Percentiles rank a stretch among this genome's conserved stretches.
phyloP scores from a whole-genome alignment of 2,888 invertebrate species.

The Epistrophe grossulariae region DNA sequence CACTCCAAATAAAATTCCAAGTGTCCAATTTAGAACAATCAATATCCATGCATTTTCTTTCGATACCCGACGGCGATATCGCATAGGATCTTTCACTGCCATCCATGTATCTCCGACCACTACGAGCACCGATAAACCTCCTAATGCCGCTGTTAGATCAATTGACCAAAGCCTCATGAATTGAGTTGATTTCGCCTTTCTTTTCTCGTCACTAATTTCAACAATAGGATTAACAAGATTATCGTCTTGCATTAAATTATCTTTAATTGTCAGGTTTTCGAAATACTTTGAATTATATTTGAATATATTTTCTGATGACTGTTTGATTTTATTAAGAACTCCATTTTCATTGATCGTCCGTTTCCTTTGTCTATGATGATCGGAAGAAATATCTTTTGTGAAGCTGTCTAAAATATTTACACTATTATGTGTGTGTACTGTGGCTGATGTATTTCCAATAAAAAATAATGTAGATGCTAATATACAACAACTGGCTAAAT shows the following conservation, averaged over 20 bases:
- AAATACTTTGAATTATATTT: constrained; percentile 80
- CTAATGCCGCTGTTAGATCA: constrained; percentile 82
- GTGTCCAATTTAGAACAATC: constrained; percentile 83
- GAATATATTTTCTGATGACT: constrained; percentile 80
- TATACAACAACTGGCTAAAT: constrained; percentile 82
- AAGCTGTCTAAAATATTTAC: constrained; percentile 80
- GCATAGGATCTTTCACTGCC: constrained; percentile 86
- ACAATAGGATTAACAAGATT: constrained; percentile 67
- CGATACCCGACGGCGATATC: constrained; percentile 85
- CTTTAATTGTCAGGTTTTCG: constrained; percentile 80
- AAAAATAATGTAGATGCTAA: constrained; percentile 82
- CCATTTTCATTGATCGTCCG: constrained; percentile 78
- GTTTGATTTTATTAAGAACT: constrained; percentile 52
- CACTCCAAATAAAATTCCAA: constrained; percentile 83
- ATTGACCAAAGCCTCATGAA: constrained; percentile 82
- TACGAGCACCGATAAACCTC: constrained; percentile 82
- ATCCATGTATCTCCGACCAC: constrained; percentile 86
- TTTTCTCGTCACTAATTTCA: constrained; percentile 19
- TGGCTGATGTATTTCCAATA: constrained; percentile 68
- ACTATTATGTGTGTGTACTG: constrained; percentile 36
- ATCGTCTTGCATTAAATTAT: constrained; percentile 78
- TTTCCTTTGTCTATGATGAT: constrained; percentile 79
- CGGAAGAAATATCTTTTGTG: constrained; percentile 77
- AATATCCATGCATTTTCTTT: constrained; percentile 83
- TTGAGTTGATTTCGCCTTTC: constrained; percentile 52